A percentile compares a stretch with the other conserved stretches of the same genome.
Conservation (phyloP, 2,888 invertebrate genomes). For the Elysia crispata region DNA sequence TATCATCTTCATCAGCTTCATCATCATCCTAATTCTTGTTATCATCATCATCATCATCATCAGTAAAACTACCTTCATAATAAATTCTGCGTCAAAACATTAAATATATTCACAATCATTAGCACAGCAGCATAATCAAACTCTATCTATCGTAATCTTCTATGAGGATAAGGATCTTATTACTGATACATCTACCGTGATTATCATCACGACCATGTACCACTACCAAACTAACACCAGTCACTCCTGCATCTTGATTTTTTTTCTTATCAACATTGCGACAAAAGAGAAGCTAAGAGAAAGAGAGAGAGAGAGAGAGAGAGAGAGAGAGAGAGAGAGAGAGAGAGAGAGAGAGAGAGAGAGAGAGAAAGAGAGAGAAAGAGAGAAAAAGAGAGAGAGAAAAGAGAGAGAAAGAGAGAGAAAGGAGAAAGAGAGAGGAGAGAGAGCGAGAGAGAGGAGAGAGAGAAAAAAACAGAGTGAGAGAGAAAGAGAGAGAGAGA, state of each 20-base stretch:
- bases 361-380: conserved; percentile 18
- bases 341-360: conserved; percentile 30
- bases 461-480: too few relatives aligned
- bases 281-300: neutral
- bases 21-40: neutral
- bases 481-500: neutral
- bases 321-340: conserved; percentile 25
- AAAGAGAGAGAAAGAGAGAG: neutral
- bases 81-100: neutral
- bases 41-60: conserved; percentile 34
- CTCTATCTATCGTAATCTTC: too few relatives aligned
- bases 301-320: neutral
- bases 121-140: too few relatives aligned
- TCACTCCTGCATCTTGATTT: too few relatives aligned
- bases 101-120: conserved; percentile 19
- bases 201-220: too few relatives aligned
- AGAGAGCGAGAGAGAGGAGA: too few relatives aligned
- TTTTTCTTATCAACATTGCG: neutral
- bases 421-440: too few relatives aligned
- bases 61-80: conserved; percentile 16
- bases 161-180: too few relatives aligned
- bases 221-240: neutral
- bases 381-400: neutral
- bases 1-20: too few relatives aligned
- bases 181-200: too few relatives aligned